Conservation (phyloP, 2,888 invertebrate genomes). For the Microdon myrmicae region DNA sequence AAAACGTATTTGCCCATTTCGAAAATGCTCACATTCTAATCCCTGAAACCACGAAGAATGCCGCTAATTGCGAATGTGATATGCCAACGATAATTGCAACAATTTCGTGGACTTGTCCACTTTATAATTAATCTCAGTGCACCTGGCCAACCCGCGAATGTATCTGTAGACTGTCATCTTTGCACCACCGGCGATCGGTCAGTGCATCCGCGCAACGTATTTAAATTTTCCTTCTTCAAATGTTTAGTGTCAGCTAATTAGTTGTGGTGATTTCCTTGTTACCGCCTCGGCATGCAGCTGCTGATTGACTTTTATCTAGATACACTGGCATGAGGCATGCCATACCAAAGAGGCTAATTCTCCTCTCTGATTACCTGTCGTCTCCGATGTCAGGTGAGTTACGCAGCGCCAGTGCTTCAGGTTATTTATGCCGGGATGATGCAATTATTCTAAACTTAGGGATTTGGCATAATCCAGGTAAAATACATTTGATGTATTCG, state of each 20-base stretch:
- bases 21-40: too few species aligned
- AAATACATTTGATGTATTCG: too few species aligned
- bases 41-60: too few species aligned
- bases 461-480: slow-evolving; percentile 37
- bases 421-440: slow-evolving; percentile 46
- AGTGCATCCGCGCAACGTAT: slow-evolving; percentile 7
- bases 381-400: slow-evolving; percentile 23
- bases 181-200: not conserved
- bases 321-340: too few species aligned
- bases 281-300: slow-evolving; percentile 25
- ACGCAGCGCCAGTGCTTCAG: slow-evolving; percentile 17
- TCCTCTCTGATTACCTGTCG: too few species aligned
- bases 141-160: too few species aligned
- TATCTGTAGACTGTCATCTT: slow-evolving; percentile 2
- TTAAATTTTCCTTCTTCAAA: slow-evolving; percentile 37
- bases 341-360: too few species aligned
- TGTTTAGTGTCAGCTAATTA: slow-evolving; percentile 42
- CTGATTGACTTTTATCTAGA: slow-evolving; percentile 45
- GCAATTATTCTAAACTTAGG: slow-evolving; percentile 45
- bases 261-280: slow-evolving; percentile 37
- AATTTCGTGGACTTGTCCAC: too few species aligned
- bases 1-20: too few species aligned
- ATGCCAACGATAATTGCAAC: too few species aligned
- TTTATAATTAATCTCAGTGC: too few species aligned
- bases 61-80: too few species aligned